Conservation (phyloP, 1,140 invertebrate genomes). For the Asbolus verrucosus region DNA sequence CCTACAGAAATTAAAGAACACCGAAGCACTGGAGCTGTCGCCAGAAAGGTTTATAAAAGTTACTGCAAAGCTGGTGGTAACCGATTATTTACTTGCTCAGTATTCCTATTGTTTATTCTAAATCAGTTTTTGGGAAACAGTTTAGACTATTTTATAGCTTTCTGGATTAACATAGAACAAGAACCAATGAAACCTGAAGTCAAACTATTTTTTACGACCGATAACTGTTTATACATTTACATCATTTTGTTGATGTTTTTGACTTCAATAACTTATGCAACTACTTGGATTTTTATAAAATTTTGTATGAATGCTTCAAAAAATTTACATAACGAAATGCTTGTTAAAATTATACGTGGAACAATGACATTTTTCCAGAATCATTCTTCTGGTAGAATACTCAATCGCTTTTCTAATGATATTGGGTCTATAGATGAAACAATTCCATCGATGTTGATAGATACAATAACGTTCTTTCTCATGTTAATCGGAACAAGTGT, state of each 20-base stretch:
- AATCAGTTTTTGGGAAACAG: not conserved
- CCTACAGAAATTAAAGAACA: not conserved
- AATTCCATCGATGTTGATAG: conserved; percentile 76
- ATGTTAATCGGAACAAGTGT: not conserved
- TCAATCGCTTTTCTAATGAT: conserved; percentile 62
- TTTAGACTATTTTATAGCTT: not conserved
- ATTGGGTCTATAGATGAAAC: conserved; percentile 74
- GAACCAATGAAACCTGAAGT: not conserved
- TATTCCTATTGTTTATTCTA: not conserved
- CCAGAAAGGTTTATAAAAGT: not conserved
- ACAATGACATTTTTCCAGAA: conserved; percentile 85
- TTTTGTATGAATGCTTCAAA: conserved; percentile 73
- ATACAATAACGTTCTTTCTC: not conserved
- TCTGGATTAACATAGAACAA: not conserved
- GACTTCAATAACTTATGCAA: not conserved
- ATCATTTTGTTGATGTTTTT: not conserved
- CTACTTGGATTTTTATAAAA: conserved; percentile 63
- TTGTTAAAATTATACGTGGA: conserved; percentile 69
- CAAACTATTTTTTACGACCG: not conserved
- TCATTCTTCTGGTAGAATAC: conserved; percentile 75
- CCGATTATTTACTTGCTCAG: too few species aligned
- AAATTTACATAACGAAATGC: conserved; percentile 76
- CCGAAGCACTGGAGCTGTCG: not conserved
- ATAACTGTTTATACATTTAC: not conserved
- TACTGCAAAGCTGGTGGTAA: not conserved